phyloP scores from a whole-genome alignment of 2,113 vertebrate genomes.

The Eretmochelys imbricata region DNA sequence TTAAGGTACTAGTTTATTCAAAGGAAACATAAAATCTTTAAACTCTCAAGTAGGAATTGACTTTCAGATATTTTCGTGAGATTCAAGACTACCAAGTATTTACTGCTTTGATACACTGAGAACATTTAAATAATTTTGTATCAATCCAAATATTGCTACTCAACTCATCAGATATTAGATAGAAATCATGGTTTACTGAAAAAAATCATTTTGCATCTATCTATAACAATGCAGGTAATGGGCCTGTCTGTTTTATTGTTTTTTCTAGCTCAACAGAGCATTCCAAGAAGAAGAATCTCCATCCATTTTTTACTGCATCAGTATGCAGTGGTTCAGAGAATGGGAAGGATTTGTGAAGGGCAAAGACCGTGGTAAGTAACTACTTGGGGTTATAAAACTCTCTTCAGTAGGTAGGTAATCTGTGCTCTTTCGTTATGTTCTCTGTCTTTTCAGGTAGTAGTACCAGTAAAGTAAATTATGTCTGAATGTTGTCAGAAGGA shows the following conservation, averaged over 20 bases:
- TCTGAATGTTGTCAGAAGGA: neutral
- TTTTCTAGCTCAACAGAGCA: conserved; percentile 92
- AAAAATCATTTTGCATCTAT: neutral
- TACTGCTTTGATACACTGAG: neutral
- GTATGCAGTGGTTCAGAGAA: conserved; percentile 99
- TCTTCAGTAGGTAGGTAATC: neutral
- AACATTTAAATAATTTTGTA: neutral
- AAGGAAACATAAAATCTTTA: neutral
- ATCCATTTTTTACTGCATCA: conserved; percentile 96
- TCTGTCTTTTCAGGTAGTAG: neutral
- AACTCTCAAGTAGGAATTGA: neutral
- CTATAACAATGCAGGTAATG: neutral
- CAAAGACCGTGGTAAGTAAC: conserved; percentile 93
- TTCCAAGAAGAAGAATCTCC: conserved; percentile 98
- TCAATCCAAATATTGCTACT: neutral
- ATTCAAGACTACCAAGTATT: neutral
- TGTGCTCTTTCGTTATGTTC: neutral
- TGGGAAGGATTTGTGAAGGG: conserved; percentile 99
- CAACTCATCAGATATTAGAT: neutral
- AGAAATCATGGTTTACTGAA: neutral
- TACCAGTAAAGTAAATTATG: neutral
- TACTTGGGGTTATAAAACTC: neutral
- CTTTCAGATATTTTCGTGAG: neutral
- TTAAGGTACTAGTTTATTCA: neutral
- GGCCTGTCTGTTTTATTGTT: neutral